phyloP scores from a whole-genome alignment of 2,797 vertebrate species.

The Dendrocincla tyrannina region DNA sequence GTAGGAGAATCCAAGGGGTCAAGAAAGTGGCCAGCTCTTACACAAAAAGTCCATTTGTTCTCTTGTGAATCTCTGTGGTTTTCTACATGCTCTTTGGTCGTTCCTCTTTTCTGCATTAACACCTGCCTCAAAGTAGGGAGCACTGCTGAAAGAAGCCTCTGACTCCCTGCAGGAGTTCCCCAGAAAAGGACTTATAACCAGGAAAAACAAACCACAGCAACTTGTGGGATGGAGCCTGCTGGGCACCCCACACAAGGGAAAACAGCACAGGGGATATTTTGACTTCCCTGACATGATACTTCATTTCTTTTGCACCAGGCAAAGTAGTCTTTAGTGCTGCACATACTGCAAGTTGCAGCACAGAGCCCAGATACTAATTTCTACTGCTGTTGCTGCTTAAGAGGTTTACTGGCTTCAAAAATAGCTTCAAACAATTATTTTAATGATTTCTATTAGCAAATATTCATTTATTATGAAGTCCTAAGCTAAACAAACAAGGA shows the following conservation, averaged over 20 bases:
- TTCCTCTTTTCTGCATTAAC: neutral
- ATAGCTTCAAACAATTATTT: neutral
- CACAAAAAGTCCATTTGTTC: accelerated
- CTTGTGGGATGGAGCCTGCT: neutral
- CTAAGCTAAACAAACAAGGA: neutral
- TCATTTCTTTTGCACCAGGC: neutral
- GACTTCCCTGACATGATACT: neutral
- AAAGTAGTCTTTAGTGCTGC: neutral
- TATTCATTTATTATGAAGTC: neutral
- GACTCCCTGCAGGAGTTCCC: neutral
- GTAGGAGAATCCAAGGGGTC: neutral
- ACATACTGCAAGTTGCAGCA: neutral
- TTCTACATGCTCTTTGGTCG: neutral
- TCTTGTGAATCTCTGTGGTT: accelerated
- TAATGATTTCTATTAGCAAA: neutral
- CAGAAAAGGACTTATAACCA: neutral
- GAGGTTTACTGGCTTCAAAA: neutral
- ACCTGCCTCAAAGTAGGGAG: neutral
- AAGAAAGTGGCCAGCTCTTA: neutral
- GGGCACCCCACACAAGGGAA: neutral
- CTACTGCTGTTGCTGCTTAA: neutral
- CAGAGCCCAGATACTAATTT: neutral
- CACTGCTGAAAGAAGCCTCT: neutral
- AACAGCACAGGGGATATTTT: neutral
- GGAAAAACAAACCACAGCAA: neutral